phyloP scores from a whole-genome alignment of 2,113 vertebrate genomes.

The Hemichromis elongatus region DNA sequence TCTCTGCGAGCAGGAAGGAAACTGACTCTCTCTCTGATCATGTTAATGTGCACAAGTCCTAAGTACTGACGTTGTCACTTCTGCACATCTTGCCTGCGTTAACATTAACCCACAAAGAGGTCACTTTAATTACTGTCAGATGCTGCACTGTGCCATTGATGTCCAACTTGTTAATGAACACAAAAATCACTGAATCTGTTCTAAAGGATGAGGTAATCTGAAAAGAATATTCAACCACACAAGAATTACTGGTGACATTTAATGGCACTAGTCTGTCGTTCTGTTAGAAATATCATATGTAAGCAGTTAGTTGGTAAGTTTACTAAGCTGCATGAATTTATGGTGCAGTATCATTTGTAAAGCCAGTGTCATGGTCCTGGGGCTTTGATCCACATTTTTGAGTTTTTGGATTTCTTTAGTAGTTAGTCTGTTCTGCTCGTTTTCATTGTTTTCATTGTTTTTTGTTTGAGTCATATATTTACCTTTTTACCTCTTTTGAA shows the following conservation, averaged over 20 bases:
- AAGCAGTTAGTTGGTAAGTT: background rate
- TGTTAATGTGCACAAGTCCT: constrained; percentile 37
- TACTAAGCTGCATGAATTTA: background rate
- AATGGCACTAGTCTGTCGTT: background rate
- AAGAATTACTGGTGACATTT: background rate
- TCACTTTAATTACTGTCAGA: constrained; percentile 44
- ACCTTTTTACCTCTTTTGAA: background rate
- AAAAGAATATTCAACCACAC: background rate
- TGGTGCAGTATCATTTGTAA: background rate
- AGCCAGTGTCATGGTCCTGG: background rate
- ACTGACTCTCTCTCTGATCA: constrained; percentile 39
- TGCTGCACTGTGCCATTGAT: constrained; percentile 3
- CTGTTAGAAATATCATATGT: background rate
- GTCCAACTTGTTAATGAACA: constrained; percentile 6
- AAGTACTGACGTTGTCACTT: constrained; percentile 29
- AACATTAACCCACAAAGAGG: constrained; percentile 32
- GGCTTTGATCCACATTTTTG: background rate
- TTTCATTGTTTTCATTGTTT: background rate
- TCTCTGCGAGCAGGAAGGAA: constrained; percentile 49
- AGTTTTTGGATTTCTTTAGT: background rate
- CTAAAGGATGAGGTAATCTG: background rate
- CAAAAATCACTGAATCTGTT: background rate
- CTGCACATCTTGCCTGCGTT: constrained; percentile 59
- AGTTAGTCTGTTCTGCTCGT: background rate
- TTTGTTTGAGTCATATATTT: background rate